A percentile compares a stretch with the other conserved stretches of the same genome.
phyloP scores from a whole-genome alignment of 1,140 invertebrate genomes.

The Euschistus heros region DNA sequence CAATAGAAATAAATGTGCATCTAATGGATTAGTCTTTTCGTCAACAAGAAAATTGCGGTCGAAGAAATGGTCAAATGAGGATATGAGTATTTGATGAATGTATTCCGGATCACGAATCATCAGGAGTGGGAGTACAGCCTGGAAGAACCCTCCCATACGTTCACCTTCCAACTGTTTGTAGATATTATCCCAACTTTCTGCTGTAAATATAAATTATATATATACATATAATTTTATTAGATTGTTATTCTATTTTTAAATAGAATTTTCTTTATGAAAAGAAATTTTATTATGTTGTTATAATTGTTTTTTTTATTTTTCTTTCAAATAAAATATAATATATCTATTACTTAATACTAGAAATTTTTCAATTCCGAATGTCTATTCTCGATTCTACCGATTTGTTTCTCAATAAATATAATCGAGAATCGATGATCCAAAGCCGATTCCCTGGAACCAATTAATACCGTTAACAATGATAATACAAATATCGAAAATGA shows the following conservation, averaged over 20 bases:
- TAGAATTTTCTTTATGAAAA: neutral
- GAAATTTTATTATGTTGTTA: neutral
- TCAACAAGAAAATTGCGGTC: conserved; percentile 29
- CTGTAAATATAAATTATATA: neutral
- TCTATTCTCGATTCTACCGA: too few relatives aligned
- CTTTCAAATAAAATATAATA: neutral
- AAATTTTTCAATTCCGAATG: too few relatives aligned
- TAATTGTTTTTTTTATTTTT: neutral
- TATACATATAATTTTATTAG: too few relatives aligned
- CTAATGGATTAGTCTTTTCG: conserved; percentile 28
- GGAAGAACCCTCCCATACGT: conserved; percentile 27
- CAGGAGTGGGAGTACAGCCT: conserved; percentile 24
- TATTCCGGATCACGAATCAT: conserved; percentile 36
- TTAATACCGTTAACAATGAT: too few relatives aligned
- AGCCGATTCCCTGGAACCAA: too few relatives aligned
- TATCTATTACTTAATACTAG: too few relatives aligned
- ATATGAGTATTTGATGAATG: conserved; percentile 31
- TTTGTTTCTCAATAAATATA: too few relatives aligned
- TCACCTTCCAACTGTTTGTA: conserved; percentile 29
- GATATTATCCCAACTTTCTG: conserved; percentile 18
- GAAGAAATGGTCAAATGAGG: conserved; percentile 33
- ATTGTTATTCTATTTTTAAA: too few relatives aligned
- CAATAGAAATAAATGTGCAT: conserved; percentile 29
- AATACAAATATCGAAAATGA: too few relatives aligned
- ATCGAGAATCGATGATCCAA: too few relatives aligned